These are phyloP conservation scores for Falcaria lacertinaria DNA, from an alignment of 2,888 invertebrate species.

Conservation along the genomic window DNA sequence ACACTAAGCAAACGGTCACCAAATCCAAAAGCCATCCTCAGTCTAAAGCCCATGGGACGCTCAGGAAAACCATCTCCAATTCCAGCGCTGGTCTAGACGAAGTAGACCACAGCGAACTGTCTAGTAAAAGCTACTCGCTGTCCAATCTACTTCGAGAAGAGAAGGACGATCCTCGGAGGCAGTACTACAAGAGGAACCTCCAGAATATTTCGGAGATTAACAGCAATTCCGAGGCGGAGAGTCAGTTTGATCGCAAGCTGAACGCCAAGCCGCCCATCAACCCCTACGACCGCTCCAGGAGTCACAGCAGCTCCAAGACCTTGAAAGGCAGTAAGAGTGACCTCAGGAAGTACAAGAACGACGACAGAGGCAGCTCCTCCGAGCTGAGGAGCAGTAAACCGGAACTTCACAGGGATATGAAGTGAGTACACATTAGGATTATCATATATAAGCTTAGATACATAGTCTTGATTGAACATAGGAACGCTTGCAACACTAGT, in stretches of 20 bases:
- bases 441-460: no score
- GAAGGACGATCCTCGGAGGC: constrained; percentile 48
- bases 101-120: constrained; percentile 55
- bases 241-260: constrained; percentile 49
- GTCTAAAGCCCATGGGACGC: constrained; percentile 43
- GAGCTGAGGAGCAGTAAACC: constrained; percentile 66
- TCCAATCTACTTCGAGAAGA: constrained; percentile 62
- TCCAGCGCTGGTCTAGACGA: constrained; percentile 69
- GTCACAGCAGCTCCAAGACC: constrained; percentile 72
- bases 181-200: constrained; percentile 69
- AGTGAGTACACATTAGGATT: constrained; percentile 42
- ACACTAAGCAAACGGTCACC: constrained; percentile 50
- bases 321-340: constrained; percentile 48
- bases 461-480: no score
- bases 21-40: constrained; percentile 53
- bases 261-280: constrained; percentile 64
- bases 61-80: constrained; percentile 65
- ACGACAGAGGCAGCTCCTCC: constrained; percentile 49
- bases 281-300: constrained; percentile 66
- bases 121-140: constrained; percentile 65
- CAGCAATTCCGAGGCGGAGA: constrained; percentile 66
- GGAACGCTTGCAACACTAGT: no score
- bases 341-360: constrained; percentile 29
- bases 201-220: constrained; percentile 80
- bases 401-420: constrained; percentile 56